Evolutionary conservation across 2,113 vertebrate genomes (phyloP).

Genomic region (Cepphus grylle): DNA sequence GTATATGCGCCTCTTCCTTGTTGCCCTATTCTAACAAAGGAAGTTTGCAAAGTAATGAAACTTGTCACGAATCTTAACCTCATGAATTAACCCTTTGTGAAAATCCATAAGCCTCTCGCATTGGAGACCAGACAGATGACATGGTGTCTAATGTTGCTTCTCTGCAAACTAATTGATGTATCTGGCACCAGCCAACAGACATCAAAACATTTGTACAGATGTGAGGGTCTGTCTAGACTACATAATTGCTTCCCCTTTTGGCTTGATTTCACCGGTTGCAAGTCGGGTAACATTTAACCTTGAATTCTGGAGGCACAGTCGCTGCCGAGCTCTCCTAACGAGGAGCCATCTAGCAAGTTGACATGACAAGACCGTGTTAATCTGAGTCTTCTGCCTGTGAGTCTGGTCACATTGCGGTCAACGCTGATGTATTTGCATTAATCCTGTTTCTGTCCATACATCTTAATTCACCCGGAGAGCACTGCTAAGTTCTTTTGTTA

Average conservation of each 20-base stretch:
- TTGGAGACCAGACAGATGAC: neutral
- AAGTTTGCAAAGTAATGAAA: neutral
- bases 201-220: constrained; percentile 2
- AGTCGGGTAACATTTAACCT: constrained; percentile 47
- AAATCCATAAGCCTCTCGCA: neutral
- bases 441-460: constrained; percentile 38
- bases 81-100: neutral
- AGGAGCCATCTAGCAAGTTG: constrained; percentile 37
- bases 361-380: constrained; percentile 46
- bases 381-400: constrained; percentile 12
- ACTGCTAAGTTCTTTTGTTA: constrained; percentile 19
- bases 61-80: neutral
- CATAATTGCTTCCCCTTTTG: constrained; percentile 43
- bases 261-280: neutral
- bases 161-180: neutral
- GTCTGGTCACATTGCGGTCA: constrained; percentile 24
- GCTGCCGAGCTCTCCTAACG: neutral
- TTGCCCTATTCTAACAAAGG: neutral
- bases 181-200: constrained; percentile 5
- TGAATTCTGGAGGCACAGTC: constrained; percentile 29
- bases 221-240: constrained; percentile 37
- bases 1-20: neutral
- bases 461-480: constrained; percentile 34
- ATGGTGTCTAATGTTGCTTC: neutral
- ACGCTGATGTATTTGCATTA: constrained; percentile 28